Base-by-base conservation (phyloP, 2,888 invertebrate genomes). In the Synanthedon andrenaeformis region DNA sequence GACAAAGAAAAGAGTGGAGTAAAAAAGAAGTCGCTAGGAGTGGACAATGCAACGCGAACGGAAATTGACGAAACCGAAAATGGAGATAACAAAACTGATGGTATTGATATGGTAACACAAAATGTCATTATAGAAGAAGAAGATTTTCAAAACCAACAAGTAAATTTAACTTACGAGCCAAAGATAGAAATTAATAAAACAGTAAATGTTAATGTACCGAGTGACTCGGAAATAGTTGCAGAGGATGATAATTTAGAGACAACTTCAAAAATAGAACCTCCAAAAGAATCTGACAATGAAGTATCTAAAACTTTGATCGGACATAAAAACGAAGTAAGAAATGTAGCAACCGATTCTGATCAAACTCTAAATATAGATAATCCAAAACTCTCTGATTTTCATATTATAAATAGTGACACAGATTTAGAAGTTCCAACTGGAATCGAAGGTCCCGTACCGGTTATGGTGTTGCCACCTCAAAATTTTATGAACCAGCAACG, bases 361-460 rank as follows among this genome's bases (percentile, higher is more conserved):
- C 35, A 35, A 35, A 35, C 2, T 35, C 8, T 41, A 14, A 59
- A 55, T 55, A 61, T 77, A 48, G 69, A 74, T 0, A 80, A 83
- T 60, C 80, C 82, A 0, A 70, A 58, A 8, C 60, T 84, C 48
- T 58, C 72, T 0, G 62, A 69, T 56, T 88, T 86, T 52, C 87
- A 88, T 53, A 74, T 88, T 2, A 79, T 88, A 58, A 77, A 88
- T 57, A 65, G 77, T 1, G 87, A 85, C 1, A 79, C 72, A 57
- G 89, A 89, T 65, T 65, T 89, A 54, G 88, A 88, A 48, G 79
- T 87, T 0, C 89, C 89, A 0, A 61, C 72, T 0, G 88, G 88
- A 0, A 49, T 83, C 0, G 89, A 89, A 66, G 89, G 89, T 0
- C 86, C 86, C 0, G 61, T 80, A 1, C 84, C 88, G 0, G 66